Percentiles rank a stretch among this genome's conserved stretches.
Evolutionary conservation across 1,140 invertebrate genomes (phyloP).

Genomic region (Drosophila melanogaster): DNA sequence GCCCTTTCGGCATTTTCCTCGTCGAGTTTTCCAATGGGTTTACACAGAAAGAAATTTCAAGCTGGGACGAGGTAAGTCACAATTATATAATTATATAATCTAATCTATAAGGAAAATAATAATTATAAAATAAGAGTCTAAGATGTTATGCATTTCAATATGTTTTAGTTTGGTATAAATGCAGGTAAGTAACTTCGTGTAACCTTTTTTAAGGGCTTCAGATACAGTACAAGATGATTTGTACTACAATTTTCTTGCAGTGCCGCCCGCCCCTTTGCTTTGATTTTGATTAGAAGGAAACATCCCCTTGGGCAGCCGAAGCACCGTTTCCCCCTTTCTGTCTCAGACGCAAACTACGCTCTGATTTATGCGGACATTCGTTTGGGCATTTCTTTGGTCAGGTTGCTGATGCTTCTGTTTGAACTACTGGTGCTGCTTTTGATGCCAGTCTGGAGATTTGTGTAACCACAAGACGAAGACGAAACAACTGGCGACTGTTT

Average conservation of each 20-base stretch:
- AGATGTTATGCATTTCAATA: not conserved
- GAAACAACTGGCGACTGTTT: constrained; percentile 71
- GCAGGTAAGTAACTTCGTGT: too few species aligned
- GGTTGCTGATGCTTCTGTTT: constrained; percentile 51
- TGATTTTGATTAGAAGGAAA: constrained; percentile 73
- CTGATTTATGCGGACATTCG: constrained; percentile 71
- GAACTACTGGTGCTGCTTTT: constrained; percentile 23
- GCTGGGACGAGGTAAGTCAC: too few species aligned
- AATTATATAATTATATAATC: too few species aligned
- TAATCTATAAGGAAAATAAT: too few species aligned
- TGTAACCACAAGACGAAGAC: constrained; percentile 63
- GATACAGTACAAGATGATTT: too few species aligned
- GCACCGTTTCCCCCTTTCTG: constrained; percentile 47
- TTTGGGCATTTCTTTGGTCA: constrained; percentile 73
- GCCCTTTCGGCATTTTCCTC: constrained; percentile 16
- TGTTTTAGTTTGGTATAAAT: too few species aligned
- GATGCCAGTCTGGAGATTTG: constrained; percentile 74
- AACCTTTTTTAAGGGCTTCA: too few species aligned
- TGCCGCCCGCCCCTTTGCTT: constrained; percentile 36
- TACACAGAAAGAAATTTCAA: constrained; percentile 4
- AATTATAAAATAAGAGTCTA: not conserved
- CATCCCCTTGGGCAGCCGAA: constrained; percentile 58
- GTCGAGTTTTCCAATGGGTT: constrained; percentile 4
- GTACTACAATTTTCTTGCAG: not conserved
- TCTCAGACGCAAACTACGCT: constrained; percentile 48